These are phyloP conservation scores for Chironex yamaguchii DNA, from an alignment of 30 jellyfish, hydroid and myxozoan species.

Conservation along the genomic window DNA sequence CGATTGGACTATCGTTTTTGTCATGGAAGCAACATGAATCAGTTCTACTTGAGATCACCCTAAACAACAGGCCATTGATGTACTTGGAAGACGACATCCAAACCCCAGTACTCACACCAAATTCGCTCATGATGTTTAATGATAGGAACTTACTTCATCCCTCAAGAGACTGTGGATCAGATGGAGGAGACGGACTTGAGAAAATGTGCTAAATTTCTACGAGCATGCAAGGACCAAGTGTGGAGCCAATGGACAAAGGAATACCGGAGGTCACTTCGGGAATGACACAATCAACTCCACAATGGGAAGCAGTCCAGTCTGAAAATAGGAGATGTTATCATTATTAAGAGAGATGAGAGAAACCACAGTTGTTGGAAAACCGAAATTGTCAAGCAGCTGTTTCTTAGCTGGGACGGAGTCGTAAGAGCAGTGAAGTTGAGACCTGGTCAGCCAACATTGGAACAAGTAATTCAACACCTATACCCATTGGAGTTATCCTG, in stretches of 20 bases:
- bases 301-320: constrained; percentile 11
- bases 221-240: neutral
- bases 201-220: neutral
- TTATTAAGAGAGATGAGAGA: constrained; percentile 42
- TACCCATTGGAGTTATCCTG: neutral
- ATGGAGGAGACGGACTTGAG: neutral
- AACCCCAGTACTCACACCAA: neutral
- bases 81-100: neutral
- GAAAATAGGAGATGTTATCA: constrained; percentile 43
- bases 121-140: neutral
- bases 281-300: constrained; percentile 63
- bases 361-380: neutral
- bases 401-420: neutral
- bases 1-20: neutral
- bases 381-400: neutral
- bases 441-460: neutral
- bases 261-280: constrained; percentile 37
- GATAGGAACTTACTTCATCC: neutral
- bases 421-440: neutral
- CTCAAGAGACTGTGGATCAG: neutral
- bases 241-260: neutral
- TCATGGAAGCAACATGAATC: neutral
- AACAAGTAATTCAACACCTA: neutral
- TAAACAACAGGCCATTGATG: neutral
- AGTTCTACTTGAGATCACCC: neutral